phyloP scores from a whole-genome alignment of 2,797 vertebrate species.

The Helicolenus hilgendorfi region DNA sequence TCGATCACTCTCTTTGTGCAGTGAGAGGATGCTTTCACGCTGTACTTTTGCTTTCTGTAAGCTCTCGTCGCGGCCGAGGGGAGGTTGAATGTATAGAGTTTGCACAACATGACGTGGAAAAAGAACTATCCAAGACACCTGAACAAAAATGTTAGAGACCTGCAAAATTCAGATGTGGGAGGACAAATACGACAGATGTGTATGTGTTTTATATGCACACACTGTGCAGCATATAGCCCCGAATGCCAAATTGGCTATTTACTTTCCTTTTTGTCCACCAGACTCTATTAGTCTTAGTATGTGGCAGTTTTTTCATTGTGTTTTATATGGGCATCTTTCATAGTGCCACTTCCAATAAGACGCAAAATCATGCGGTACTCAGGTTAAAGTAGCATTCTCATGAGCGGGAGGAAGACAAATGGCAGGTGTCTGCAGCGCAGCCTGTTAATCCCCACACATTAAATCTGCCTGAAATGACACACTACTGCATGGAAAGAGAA shows the following conservation, averaged over 20 bases:
- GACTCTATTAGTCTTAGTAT: conserved; percentile 11
- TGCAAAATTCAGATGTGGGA: conserved; percentile 3
- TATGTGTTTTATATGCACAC: background rate
- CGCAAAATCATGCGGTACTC: conserved; percentile 67
- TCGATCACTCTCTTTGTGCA: conserved; percentile 45
- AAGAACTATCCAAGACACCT: conserved; percentile 40
- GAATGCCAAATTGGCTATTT: conserved; percentile 38
- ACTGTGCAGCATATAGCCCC: background rate
- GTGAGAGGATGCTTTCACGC: conserved; percentile 58
- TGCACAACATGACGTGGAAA: conserved; percentile 47
- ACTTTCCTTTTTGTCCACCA: conserved; percentile 15
- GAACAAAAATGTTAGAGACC: conserved; percentile 44
- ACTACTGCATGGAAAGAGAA: conserved; percentile 39
- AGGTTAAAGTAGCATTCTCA: conserved; percentile 60
- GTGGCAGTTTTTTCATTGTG: conserved; percentile 54
- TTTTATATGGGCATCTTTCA: conserved; percentile 66
- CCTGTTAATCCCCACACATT: conserved; percentile 62
- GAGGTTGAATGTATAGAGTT: conserved; percentile 57
- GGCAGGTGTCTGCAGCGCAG: conserved; percentile 69
- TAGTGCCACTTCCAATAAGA: conserved; percentile 78
- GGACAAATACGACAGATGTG: conserved; percentile 7
- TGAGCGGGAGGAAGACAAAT: conserved; percentile 70
- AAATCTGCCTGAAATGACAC: conserved; percentile 47
- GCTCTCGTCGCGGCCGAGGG: conserved; percentile 58
- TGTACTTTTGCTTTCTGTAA: conserved; percentile 51